Percentiles rank a stretch among this genome's conserved stretches.
These are phyloP conservation scores for Nesidiocoris tenuis DNA, from an alignment of 2,888 invertebrate genomes.

Conservation along the genomic window DNA sequence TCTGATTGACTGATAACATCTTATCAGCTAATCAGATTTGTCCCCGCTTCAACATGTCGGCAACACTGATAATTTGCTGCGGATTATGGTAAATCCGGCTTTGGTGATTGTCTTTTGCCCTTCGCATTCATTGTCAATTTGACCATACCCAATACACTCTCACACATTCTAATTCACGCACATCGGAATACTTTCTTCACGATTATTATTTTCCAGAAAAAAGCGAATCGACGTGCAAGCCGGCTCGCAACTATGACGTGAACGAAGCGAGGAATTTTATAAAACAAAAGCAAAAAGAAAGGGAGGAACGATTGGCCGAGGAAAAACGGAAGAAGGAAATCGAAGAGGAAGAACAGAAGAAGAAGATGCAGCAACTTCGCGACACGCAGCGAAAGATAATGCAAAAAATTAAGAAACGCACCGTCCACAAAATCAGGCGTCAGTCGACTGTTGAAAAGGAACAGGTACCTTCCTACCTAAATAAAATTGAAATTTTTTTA, in stretches of 20 bases:
- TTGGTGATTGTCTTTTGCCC: too few species aligned
- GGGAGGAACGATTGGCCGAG: conserved; percentile 31
- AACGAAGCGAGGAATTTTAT: conserved; percentile 34
- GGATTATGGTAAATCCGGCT: too few species aligned
- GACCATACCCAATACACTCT: too few species aligned
- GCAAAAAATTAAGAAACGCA: conserved; percentile 36
- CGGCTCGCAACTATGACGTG: conserved; percentile 26
- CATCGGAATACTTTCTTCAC: too few species aligned
- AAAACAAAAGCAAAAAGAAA: conserved; percentile 40
- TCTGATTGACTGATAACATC: too few species aligned
- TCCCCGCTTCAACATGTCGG: too few species aligned
- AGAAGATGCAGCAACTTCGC: conserved; percentile 28
- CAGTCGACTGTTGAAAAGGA: conserved; percentile 5
- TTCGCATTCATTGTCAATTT: too few species aligned
- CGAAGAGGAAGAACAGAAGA: conserved; percentile 33
- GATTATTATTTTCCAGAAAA: conserved; percentile 17
- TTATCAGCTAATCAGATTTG: too few species aligned
- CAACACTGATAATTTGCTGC: too few species aligned
- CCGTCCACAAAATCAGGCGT: conserved; percentile 24
- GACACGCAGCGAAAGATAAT: conserved; percentile 38
- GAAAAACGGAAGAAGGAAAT: conserved; percentile 32
- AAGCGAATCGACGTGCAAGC: neutral
- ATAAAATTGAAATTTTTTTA: neutral
- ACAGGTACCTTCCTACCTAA: neutral
- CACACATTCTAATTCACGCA: too few species aligned